Evolutionary conservation across 2,113 vertebrate genomes (phyloP).

Genomic region (Mormoops blainvillei): DNA sequence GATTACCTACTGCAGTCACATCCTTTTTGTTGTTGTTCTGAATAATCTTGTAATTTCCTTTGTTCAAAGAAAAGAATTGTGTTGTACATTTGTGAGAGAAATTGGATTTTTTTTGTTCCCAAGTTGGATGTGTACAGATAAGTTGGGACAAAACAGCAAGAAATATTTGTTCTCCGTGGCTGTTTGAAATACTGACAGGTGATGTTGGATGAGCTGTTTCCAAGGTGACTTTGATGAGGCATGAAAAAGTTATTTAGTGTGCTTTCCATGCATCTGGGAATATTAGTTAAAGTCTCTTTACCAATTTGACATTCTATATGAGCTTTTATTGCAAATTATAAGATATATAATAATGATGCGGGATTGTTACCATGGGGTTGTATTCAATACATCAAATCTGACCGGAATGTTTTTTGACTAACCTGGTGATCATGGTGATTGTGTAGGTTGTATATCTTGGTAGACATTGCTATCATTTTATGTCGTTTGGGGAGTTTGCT

Average conservation of each 20-base stretch:
- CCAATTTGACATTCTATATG: neutral
- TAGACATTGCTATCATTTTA: neutral
- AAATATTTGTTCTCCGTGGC: neutral
- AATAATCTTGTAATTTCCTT: neutral
- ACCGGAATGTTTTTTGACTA: neutral
- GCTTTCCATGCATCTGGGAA: neutral
- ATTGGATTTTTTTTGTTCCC: conserved; percentile 18
- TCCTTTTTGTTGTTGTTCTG: neutral
- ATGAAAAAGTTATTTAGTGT: neutral
- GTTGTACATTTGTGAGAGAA: neutral
- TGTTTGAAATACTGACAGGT: conserved; percentile 20
- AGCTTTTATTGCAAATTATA: neutral
- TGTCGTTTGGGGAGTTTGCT: neutral
- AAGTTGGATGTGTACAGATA: neutral
- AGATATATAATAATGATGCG: neutral
- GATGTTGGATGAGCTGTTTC: neutral
- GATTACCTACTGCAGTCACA: neutral
- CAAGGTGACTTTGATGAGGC: conserved; percentile 3
- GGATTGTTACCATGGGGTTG: neutral
- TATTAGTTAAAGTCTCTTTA: neutral
- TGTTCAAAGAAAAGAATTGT: neutral
- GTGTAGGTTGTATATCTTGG: neutral
- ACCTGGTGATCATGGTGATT: neutral
- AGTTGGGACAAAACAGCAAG: neutral
- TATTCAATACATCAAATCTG: neutral